Evolutionary conservation across 37 sponge, comb jelly and placozoan genomes (phyloP), one percentile per base, ranked within the genome.

Genomic region (Agelas oroides): DNA sequence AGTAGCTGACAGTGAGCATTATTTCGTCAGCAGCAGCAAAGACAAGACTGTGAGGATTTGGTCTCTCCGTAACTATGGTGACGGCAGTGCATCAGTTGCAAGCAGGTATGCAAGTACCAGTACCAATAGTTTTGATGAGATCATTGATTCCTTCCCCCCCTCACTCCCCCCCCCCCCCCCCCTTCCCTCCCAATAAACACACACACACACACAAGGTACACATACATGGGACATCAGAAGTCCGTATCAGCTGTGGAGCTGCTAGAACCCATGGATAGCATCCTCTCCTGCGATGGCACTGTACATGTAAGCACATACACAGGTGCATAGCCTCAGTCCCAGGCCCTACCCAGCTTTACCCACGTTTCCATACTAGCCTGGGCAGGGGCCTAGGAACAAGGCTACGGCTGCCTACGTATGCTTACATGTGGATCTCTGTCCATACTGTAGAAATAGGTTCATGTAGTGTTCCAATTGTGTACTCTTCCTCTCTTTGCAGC

Each of bases 41-140:
- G 98, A 98, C 80, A 88, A 84, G 78, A 94, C 88, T 6, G 94
- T 94, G 24, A 88, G 84, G 73, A 70, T 98, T 34, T 98, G 98
- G 98, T 80, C 77, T 0, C 81, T 98, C 27, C 39, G 80, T 53
- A 96, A 90, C 77, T 78, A 82, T 53, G 93, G 90, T 38, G 79
- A 76, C 33, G 89, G 93, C 6, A 41, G 55, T n/a, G 38, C 53
- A 2, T 6, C 61, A 16, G n/a, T 78, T 20, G 3, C 53, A 14
- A 18, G 52, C 40, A 64, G 53, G 19, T 80, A 77, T 25, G n/a
- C n/a, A n/a, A n/a, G n/a, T n/a, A n/a, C n/a, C n/a, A n/a, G n/a
- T n/a, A n/a, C n/a, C n/a, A n/a, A n/a, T n/a, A n/a, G n/a, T n/a
- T n/a, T n/a, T n/a, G n/a, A n/a, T n/a, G n/a, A n/a, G n/a, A n/a